phyloP scores from a whole-genome alignment of 2,113 vertebrate genomes.

The Takifugu flavidus region DNA sequence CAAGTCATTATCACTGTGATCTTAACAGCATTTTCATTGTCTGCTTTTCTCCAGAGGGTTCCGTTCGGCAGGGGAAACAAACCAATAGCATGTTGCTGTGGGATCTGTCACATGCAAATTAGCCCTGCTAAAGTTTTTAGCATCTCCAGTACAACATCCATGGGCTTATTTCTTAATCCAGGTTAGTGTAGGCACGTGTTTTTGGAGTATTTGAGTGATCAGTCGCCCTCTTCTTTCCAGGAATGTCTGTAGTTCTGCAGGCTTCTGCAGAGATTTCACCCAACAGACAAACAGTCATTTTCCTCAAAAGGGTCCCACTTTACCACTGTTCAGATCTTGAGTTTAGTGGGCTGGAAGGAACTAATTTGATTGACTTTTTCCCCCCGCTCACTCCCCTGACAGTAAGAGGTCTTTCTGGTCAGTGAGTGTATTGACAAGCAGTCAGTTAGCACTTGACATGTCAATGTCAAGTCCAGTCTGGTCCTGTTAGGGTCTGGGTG shows the following conservation, averaged over 20 bases:
- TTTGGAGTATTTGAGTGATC: constrained; percentile 24
- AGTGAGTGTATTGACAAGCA: constrained; percentile 74
- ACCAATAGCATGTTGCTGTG: constrained; percentile 56
- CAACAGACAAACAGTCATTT: constrained; percentile 47
- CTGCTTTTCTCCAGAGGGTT: constrained; percentile 66
- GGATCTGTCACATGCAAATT: constrained; percentile 67
- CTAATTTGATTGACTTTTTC: constrained; percentile 79
- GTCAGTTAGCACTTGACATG: constrained; percentile 76
- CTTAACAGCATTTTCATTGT: constrained; percentile 62
- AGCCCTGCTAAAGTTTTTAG: constrained; percentile 37
- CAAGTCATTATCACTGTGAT: constrained; percentile 78
- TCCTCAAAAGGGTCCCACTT: constrained; percentile 35
- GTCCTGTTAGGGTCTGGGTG: constrained; percentile 34
- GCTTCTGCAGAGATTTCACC: constrained; percentile 57
- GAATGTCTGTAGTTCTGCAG: constrained; percentile 50
- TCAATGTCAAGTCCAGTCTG: constrained; percentile 61
- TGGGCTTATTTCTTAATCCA: too few relatives aligned
- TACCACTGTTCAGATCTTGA: constrained; percentile 45
- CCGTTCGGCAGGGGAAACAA: constrained; percentile 55
- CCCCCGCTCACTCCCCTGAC: constrained; percentile 65
- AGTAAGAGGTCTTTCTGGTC: constrained; percentile 72
- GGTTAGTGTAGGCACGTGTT: too few relatives aligned
- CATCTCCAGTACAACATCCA: background rate
- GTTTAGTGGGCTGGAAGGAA: constrained; percentile 72
- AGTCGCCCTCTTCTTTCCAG: constrained; percentile 34